Base-by-base conservation (phyloP, 1,140 invertebrate species). In the Thrips palmi region DNA sequence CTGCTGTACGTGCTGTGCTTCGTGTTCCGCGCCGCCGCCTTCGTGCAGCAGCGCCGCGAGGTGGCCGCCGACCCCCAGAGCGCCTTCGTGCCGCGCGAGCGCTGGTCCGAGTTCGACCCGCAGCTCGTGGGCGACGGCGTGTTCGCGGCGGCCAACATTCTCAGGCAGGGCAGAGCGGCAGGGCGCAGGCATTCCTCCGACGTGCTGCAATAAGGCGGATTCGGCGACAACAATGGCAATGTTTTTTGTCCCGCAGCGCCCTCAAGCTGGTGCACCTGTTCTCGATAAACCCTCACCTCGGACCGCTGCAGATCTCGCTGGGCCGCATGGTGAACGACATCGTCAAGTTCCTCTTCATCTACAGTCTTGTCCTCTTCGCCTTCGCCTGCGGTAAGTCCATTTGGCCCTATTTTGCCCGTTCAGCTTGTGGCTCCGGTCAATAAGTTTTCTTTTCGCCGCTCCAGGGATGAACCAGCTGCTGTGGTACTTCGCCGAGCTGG, bases 111-210 rank as follows among this genome's bases (percentile, higher is more conserved):
- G 10, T 96, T 84, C 55, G 89, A 96, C 59, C 86, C 87, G 0
- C 89, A 93, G 52, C 63, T 97, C 1, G 84, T 97, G 27, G 82
- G 87, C 3, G 91, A 96, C 53, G 88, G 88, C 12, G 60, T 96
- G 11, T 94, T 96, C 57, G 86, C 89, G 8, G 88, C 83, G 11
- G 88, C 91, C 25, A 96, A 94, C 60, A 79, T 97, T 40, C 83
- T 86, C 52, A 83, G 74, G 67, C 76, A 44, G 43, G 24, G 11
- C 17, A 10, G 11, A 33, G 32, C 17, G 10, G 17, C 10, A 33
- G 15, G 11, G 17, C 32, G 14, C 32, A 33, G 10, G 10, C 10
- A 11, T 33, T 10, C 10, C 11, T 33, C 11, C 11, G 32, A 17
- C 10, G 25, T 10, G 10, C 10, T 27, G n/a, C 25, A 10, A 27